Conservation (phyloP, 2,113 vertebrate genomes). For the Dermatemys mawii region DNA sequence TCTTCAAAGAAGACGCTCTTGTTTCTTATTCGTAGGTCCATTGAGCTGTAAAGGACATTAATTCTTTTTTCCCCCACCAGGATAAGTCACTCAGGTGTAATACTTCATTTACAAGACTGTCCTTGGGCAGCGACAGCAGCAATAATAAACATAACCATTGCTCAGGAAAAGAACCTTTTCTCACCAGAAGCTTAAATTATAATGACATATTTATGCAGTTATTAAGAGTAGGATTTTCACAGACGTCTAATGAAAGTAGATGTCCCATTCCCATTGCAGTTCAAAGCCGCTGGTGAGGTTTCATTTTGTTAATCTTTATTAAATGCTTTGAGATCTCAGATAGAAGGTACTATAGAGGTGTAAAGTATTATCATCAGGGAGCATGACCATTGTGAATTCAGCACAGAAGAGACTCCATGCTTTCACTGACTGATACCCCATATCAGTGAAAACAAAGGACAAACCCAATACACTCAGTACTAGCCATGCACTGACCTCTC, state of each 20-base stretch:
- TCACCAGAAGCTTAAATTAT: not conserved
- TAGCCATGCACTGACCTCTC: not conserved
- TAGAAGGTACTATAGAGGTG: not conserved
- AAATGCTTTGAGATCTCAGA: not conserved
- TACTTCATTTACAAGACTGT: conserved; percentile 47
- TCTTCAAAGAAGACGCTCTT: not conserved
- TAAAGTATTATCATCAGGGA: not conserved
- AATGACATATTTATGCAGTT: not conserved
- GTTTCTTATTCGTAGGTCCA: conserved; percentile 38
- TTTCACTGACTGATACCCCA: not conserved
- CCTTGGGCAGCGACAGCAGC: conserved; percentile 30
- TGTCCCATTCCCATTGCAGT: not conserved
- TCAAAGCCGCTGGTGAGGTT: not conserved
- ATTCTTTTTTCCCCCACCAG: not conserved
- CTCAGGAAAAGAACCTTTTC: not conserved
- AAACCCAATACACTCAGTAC: not conserved
- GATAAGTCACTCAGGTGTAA: conserved; percentile 46
- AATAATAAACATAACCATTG: not conserved
- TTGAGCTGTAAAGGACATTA: not conserved
- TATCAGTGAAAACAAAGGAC: not conserved
- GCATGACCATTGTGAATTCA: not conserved
- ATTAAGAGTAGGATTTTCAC: not conserved
- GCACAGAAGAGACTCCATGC: not conserved
- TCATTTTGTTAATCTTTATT: not conserved
- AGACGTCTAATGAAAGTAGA: not conserved